Conservation (phyloP, 2,113 vertebrate species). For the Mustela nigripes region DNA sequence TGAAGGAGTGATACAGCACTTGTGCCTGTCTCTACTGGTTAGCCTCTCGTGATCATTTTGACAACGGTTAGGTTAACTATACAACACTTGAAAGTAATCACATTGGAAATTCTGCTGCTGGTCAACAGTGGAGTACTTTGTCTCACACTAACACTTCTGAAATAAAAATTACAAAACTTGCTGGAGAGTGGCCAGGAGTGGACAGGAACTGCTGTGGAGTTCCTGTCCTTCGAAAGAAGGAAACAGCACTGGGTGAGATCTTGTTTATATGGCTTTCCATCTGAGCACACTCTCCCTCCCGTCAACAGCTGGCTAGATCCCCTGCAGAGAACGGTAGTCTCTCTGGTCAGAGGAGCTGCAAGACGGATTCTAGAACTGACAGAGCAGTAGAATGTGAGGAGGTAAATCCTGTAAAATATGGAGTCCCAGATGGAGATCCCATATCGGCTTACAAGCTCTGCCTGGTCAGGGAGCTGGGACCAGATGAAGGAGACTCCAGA, state of each 20-base stretch:
- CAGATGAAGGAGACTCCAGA: neutral
- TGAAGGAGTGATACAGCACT: neutral
- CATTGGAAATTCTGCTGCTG: neutral
- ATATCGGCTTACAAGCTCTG: neutral
- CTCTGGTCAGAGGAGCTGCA: neutral
- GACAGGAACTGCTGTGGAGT: neutral
- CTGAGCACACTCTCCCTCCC: neutral
- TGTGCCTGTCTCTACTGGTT: neutral
- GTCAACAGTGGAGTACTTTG: neutral
- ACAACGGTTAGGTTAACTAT: neutral
- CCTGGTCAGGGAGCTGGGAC: neutral
- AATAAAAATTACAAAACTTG: neutral
- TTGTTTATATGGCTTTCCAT: neutral
- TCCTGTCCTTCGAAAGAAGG: too few species aligned
- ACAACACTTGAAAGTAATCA: too few species aligned
- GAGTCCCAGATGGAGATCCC: neutral
- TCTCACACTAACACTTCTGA: neutral
- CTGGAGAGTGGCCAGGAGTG: neutral
- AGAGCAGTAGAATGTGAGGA: neutral
- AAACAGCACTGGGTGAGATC: neutral
- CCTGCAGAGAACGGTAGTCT: neutral
- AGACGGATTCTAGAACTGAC: neutral
- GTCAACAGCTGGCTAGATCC: neutral
- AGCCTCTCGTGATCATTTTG: accelerated
- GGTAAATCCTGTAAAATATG: neutral